These are phyloP conservation scores for Pristiophorus japonicus DNA, from an alignment of 2,113 vertebrate species.

Conservation along the genomic window DNA sequence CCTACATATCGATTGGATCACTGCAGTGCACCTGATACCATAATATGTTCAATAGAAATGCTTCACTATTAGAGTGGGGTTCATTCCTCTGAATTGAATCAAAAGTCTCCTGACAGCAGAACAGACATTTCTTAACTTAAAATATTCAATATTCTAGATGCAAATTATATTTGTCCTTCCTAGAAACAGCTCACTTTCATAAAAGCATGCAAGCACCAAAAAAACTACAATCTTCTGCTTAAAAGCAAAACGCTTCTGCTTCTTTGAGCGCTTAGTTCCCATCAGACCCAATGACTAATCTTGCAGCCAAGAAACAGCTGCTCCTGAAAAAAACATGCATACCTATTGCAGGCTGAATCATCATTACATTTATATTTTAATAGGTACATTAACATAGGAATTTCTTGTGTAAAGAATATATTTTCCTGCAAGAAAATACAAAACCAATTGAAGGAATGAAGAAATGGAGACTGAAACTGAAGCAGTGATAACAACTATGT, in stretches of 20 bases:
- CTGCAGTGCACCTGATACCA: too few relatives aligned
- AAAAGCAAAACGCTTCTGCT: not conserved
- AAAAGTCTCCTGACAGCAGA: not conserved
- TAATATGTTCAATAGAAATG: not conserved
- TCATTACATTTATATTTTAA: conserved; percentile 11
- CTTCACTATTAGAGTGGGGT: not conserved
- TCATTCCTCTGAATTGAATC: not conserved
- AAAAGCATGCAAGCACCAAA: not conserved
- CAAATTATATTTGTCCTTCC: not conserved
- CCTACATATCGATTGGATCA: too few relatives aligned
- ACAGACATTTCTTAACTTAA: not conserved
- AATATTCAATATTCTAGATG: not conserved
- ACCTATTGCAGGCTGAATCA: not conserved
- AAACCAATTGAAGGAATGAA: not conserved
- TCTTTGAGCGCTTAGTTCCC: not conserved
- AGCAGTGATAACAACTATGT: not conserved
- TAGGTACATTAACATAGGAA: not conserved
- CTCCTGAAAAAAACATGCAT: not conserved
- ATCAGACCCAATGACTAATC: not conserved
- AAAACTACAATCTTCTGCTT: not conserved
- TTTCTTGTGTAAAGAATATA: not conserved
- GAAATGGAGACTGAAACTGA: not conserved
- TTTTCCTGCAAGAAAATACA: not conserved
- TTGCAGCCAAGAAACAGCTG: not conserved
- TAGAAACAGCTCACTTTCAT: not conserved